Evolutionary conservation across 1,140 invertebrate species (phyloP).

Genomic region (Sycophaga agraensis): DNA sequence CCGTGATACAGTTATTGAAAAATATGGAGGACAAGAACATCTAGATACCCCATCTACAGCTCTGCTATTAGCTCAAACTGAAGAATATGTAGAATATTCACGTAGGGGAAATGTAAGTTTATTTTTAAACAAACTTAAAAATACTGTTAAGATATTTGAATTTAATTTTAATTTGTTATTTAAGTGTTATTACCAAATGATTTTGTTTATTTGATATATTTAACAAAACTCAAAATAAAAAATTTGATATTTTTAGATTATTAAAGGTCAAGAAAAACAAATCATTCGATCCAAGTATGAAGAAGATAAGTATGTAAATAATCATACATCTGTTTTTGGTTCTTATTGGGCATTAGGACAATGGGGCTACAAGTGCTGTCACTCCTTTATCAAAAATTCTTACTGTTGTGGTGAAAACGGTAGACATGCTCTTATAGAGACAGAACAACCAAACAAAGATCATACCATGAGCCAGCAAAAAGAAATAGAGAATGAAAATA

Average conservation of each 20-base stretch:
- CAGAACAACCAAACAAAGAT: conserved; percentile 28
- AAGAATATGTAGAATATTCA: conserved; percentile 96
- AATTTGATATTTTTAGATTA: conserved; percentile 51
- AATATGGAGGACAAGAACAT: conserved; percentile 92
- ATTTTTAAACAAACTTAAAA: neutral
- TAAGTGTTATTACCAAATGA: neutral
- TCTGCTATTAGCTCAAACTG: conserved; percentile 90
- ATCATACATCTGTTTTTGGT: conserved; percentile 94
- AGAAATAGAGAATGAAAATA: conserved; percentile 1
- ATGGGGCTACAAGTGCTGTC: conserved; percentile 97
- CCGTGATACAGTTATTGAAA: conserved; percentile 72
- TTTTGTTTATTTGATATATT: conserved; percentile 2
- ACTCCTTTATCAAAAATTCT: conserved; percentile 89
- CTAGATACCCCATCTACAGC: conserved; percentile 82
- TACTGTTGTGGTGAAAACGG: conserved; percentile 85
- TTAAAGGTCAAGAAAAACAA: conserved; percentile 84
- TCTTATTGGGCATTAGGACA: conserved; percentile 89
- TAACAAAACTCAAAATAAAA: neutral
- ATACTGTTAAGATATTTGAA: too few relatives aligned
- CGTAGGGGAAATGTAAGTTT: conserved; percentile 77
- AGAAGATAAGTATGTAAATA: conserved; percentile 91
- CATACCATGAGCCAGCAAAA: neutral
- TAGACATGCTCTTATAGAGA: conserved; percentile 48
- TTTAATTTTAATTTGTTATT: too few relatives aligned
- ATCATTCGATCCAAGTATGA: conserved; percentile 88